phyloP scores from a whole-genome alignment of 2,797 vertebrate genomes.

The Toxotes lorentzi region DNA sequence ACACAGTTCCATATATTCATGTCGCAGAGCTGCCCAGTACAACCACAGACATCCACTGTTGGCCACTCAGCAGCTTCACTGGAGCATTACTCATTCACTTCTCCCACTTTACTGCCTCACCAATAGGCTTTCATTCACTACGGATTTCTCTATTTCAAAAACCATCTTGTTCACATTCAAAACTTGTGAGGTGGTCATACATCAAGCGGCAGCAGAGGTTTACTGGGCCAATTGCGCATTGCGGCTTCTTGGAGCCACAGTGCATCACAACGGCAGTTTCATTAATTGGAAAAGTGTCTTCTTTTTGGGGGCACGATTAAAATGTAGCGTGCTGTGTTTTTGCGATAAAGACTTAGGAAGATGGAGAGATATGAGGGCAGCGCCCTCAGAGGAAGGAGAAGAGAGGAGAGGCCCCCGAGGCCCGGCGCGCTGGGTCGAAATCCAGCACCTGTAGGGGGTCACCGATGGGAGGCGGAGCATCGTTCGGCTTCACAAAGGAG shows the following conservation, averaged over 20 bases:
- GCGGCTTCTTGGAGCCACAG: slow-evolving; percentile 66
- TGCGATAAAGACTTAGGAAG: slow-evolving; percentile 80
- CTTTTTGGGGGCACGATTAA: slow-evolving; percentile 84
- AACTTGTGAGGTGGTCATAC: slow-evolving; percentile 68
- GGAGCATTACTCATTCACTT: slow-evolving; percentile 71
- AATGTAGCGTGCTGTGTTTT: slow-evolving; percentile 80
- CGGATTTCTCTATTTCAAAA: slow-evolving; percentile 66
- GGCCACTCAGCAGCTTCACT: slow-evolving; percentile 75
- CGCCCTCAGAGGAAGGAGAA: slow-evolving; percentile 58
- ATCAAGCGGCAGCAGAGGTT: slow-evolving; percentile 62
- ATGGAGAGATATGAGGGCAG: slow-evolving; percentile 73
- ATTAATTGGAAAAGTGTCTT: slow-evolving; percentile 86
- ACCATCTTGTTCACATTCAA: slow-evolving; percentile 72
- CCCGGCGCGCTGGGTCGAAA: slow-evolving; percentile 66
- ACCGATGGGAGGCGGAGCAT: slow-evolving; percentile 42
- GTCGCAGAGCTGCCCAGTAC: slow-evolving; percentile 47
- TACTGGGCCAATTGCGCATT: slow-evolving; percentile 70
- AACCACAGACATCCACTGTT: slow-evolving; percentile 55
- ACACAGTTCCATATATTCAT: slow-evolving; percentile 60
- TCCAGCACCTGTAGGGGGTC: slow-evolving; percentile 67
- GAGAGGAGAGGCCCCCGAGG: slow-evolving; percentile 58
- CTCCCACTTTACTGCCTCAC: slow-evolving; percentile 44
- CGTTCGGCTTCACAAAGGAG: slow-evolving; percentile 38
- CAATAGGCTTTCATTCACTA: slow-evolving; percentile 55
- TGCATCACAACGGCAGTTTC: slow-evolving; percentile 65